Evolutionary conservation across 2,888 invertebrate genomes (phyloP).

Genomic region (Ptilodon capucinus): DNA sequence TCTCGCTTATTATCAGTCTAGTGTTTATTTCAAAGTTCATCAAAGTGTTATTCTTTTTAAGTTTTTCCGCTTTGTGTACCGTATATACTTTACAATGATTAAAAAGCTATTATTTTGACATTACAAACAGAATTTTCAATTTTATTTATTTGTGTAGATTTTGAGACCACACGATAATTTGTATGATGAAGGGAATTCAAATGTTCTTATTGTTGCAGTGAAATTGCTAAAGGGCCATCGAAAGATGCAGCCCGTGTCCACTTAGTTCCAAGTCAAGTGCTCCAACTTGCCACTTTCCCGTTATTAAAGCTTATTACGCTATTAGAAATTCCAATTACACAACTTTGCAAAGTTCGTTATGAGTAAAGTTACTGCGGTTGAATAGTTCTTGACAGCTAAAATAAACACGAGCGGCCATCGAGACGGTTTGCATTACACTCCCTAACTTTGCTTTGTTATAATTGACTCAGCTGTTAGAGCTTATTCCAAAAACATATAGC

Average conservation of each 20-base stretch:
- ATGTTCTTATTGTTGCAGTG: too few species aligned
- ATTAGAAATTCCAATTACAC: conserved; percentile 27
- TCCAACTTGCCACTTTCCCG: not conserved
- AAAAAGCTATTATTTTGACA: too few species aligned
- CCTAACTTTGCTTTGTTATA: conserved; percentile 19
- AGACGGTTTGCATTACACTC: conserved; percentile 25
- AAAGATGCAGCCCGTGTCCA: not conserved
- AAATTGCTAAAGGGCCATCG: not conserved
- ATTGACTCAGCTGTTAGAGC: conserved; percentile 7
- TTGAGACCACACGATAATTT: too few species aligned
- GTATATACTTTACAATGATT: too few species aligned
- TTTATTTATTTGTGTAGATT: too few species aligned
- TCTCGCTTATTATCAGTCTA: too few species aligned
- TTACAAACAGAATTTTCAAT: too few species aligned
- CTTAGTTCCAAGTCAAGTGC: not conserved
- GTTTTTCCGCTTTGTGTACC: too few species aligned
- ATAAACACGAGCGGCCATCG: conserved; percentile 20
- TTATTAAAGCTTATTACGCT: conserved; percentile 12
- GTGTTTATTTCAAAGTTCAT: too few species aligned
- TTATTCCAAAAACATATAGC: too few species aligned
- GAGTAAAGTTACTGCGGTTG: conserved; percentile 28
- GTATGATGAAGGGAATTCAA: too few species aligned
- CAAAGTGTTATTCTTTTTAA: too few species aligned
- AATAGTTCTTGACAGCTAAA: conserved; percentile 33
- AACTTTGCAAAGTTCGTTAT: conserved; percentile 22